Conservation (phyloP, 2,888 invertebrate species). For the Rhogogaster chlorosoma region DNA sequence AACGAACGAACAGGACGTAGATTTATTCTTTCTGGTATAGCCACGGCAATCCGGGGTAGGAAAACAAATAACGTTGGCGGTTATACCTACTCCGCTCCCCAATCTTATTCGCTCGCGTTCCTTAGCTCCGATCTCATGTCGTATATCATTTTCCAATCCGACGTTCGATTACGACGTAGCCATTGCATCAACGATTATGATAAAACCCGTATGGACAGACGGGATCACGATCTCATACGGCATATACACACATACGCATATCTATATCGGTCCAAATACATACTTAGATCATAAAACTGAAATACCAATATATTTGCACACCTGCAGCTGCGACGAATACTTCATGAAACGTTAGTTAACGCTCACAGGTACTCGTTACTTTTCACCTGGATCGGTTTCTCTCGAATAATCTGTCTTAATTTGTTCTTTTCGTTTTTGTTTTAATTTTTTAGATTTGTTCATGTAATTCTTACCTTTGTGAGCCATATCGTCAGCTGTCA, state of each 20-base stretch:
- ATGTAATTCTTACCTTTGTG: slow-evolving; percentile 87
- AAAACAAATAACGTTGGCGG: slow-evolving; percentile 35
- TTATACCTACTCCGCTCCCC: neutral
- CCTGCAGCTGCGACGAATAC: neutral
- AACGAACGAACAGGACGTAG: slow-evolving; percentile 36
- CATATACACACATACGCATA: neutral
- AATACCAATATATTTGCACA: slow-evolving; percentile 3
- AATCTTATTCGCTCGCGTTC: slow-evolving; percentile 25
- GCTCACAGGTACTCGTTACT: too few relatives aligned
- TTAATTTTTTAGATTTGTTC: neutral
- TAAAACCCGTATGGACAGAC: slow-evolving; percentile 55
- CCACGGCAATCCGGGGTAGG: neutral
- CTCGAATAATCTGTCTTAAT: neutral
- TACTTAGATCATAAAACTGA: neutral
- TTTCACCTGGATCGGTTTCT: neutral
- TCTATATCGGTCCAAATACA: neutral
- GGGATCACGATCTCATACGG: neutral
- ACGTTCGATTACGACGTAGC: slow-evolving; percentile 58
- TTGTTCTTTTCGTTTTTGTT: neutral
- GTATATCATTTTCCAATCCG: slow-evolving; percentile 60
- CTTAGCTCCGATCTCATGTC: slow-evolving; percentile 25
- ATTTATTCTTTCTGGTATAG: slow-evolving; percentile 25
- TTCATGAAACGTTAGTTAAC: neutral
- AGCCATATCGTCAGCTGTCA: slow-evolving; percentile 90
- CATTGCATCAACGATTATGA: slow-evolving; percentile 60